Evolutionary conservation across 2,797 vertebrate genomes (phyloP), one percentile per base, ranked within the genome.

Genomic region (Triplophysa yarkandensis): DNA sequence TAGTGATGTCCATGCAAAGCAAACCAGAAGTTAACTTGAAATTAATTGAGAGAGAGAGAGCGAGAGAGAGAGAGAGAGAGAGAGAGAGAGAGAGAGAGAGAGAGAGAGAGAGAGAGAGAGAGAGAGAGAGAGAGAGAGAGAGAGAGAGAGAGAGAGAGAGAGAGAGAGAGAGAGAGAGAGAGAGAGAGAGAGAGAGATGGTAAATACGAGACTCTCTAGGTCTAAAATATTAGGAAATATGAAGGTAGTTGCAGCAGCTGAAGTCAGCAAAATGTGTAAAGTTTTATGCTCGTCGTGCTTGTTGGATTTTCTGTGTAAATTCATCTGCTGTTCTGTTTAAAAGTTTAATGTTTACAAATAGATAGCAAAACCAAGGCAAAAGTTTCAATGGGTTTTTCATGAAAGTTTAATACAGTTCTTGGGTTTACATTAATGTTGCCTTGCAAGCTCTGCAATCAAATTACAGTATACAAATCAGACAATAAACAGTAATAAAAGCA

Each of bases 401-500:
- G 6, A 7, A 54, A 25, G 6, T 43, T 2, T 28, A 27, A 68
- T 39, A 46, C 5, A n/a, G 43, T 46, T n/a, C 6, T 41, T 36
- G 6, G 30, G 46, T 34, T 50, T 52, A 23, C 34, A 25, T 68
- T 1, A n/a, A 43, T 58, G 25, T 39, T 54, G 36, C 67, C 6
- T 16, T 68, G 50, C 9, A n/a, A 68, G 39, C 23, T 55, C 17
- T 44, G 25, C 28, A 68, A 68, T 27, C 19, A 50, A 54, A 23
- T 54, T 28, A 30, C 14, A 55, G 52, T 28, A 39, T 39, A 52
- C 21, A 54, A 16, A 55, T 54, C 48, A 68, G 23, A 19, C 34
- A 68, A 43, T 25, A 68, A 41, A 43, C 32, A 9, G 28, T 30
- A 17, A 57, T 69, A 57, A 69, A 68, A 57, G 21, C 21, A 27